Evolutionary conservation across 2,888 invertebrate genomes (phyloP).

Genomic region (Xiphydria camelus): DNA sequence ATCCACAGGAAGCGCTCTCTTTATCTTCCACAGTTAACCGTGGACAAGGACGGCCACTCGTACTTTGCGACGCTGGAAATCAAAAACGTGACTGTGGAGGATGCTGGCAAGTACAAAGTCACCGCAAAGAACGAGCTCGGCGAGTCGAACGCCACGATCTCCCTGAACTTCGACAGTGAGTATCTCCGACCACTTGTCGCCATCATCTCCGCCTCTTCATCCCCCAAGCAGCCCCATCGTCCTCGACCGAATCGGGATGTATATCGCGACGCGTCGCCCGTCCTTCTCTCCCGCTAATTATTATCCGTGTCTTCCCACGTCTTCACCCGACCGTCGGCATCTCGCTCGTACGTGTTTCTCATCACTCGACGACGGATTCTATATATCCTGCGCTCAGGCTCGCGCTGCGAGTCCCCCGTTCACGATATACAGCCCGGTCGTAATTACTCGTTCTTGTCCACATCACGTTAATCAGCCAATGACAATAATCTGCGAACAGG

Average conservation of each 20-base stretch:
- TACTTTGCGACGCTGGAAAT: constrained; percentile 93
- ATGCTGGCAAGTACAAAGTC: constrained; percentile 96
- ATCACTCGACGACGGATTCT: too few species aligned
- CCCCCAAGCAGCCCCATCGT: too few species aligned
- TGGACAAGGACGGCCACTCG: constrained; percentile 90
- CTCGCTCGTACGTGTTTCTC: too few species aligned
- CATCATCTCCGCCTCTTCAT: too few species aligned
- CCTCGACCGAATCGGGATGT: constrained; percentile 51
- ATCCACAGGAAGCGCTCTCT: too few species aligned
- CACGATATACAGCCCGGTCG: constrained; percentile 51
- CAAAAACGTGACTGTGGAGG: constrained; percentile 92
- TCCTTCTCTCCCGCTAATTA: neutral
- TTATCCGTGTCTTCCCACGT: too few species aligned
- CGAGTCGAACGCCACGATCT: constrained; percentile 95
- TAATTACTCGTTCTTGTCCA: constrained; percentile 12
- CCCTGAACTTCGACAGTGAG: constrained; percentile 98
- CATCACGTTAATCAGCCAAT: too few species aligned
- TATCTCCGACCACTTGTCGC: too few species aligned
- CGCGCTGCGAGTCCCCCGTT: neutral
- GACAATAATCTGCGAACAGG: constrained; percentile 18
- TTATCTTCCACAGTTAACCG: constrained; percentile 69
- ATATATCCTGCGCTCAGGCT: neutral
- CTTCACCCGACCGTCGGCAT: too few species aligned
- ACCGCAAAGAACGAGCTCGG: constrained; percentile 97
- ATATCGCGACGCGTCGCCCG: constrained; percentile 37